Percentiles rank a stretch among this genome's conserved stretches.
phyloP scores from a whole-genome alignment of 1,140 invertebrate species.

The Drosophila tsacasi region DNA sequence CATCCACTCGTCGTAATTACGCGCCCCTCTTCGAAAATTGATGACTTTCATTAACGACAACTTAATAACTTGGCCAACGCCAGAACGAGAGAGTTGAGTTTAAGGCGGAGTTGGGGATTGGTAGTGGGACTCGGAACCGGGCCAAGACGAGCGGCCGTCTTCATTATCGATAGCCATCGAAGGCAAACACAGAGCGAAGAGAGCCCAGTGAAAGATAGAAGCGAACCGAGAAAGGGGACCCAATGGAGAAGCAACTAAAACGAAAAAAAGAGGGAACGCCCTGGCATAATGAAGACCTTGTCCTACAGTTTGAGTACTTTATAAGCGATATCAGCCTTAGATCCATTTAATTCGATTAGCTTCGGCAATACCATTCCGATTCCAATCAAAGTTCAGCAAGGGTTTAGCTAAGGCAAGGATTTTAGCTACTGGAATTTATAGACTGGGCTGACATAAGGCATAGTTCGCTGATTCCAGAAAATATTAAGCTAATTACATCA shows the following conservation, averaged over 20 bases:
- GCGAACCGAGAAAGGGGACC: not conserved
- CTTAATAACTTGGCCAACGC: conserved; percentile 75
- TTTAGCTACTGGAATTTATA: conserved; percentile 6
- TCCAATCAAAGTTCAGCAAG: not conserved
- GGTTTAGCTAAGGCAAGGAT: not conserved
- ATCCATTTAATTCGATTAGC: conserved; percentile 2
- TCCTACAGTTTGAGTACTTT: not conserved
- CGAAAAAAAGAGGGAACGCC: not conserved
- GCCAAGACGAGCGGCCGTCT: conserved; percentile 29
- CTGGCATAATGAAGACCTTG: conserved; percentile 2
- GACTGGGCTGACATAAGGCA: not conserved
- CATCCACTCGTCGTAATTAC: conserved; percentile 57
- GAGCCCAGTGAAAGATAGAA: not conserved
- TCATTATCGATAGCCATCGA: conserved; percentile 54
- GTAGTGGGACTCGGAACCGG: conserved; percentile 11
- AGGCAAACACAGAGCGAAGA: conserved; percentile 15
- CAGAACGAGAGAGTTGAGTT: conserved; percentile 52
- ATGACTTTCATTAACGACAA: conserved; percentile 82
- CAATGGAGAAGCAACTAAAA: not conserved
- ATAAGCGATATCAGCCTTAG: not conserved
- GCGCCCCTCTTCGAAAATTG: conserved; percentile 62
- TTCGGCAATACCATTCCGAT: not conserved
- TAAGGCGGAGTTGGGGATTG: conserved; percentile 4
- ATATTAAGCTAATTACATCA: conserved; percentile 11
- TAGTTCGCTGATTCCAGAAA: not conserved